Evolutionary conservation across 2,888 invertebrate species (phyloP).

Genomic region (Prosapia bicincta): DNA sequence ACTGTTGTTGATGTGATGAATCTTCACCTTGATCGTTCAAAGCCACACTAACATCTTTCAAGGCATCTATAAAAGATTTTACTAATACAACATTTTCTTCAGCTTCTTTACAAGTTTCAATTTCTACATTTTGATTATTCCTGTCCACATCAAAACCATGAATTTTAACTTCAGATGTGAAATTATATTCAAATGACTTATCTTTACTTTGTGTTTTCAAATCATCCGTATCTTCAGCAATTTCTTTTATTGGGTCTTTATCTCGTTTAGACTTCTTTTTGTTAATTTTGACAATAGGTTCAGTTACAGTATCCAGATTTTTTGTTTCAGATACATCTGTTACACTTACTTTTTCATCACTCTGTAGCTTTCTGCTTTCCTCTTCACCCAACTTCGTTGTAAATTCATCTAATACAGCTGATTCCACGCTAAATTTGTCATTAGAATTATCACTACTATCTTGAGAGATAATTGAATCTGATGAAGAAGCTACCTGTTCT

Average conservation of each 20-base stretch:
- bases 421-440: not conserved
- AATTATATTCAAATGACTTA: not conserved
- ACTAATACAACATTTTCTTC: not conserved
- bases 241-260: not conserved
- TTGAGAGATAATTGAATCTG: not conserved
- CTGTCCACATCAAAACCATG: no score
- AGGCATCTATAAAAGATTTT: not conserved
- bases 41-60: not conserved
- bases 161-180: no score
- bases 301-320: not conserved
- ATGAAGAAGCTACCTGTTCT: not conserved
- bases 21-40: not conserved
- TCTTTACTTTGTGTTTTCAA: not conserved
- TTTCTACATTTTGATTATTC: not conserved
- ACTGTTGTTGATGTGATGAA: not conserved
- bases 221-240: not conserved
- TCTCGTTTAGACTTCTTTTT: not conserved
- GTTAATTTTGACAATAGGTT: not conserved
- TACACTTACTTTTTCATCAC: not conserved
- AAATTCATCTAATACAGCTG: slow-evolving; percentile 3
- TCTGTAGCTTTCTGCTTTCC: not conserved
- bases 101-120: not conserved
- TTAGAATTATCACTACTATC: no score
- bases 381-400: not conserved
- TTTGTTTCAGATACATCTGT: not conserved